Evolutionary conservation across 2,888 invertebrate genomes (phyloP).

Genomic region (Eilema griseolum): DNA sequence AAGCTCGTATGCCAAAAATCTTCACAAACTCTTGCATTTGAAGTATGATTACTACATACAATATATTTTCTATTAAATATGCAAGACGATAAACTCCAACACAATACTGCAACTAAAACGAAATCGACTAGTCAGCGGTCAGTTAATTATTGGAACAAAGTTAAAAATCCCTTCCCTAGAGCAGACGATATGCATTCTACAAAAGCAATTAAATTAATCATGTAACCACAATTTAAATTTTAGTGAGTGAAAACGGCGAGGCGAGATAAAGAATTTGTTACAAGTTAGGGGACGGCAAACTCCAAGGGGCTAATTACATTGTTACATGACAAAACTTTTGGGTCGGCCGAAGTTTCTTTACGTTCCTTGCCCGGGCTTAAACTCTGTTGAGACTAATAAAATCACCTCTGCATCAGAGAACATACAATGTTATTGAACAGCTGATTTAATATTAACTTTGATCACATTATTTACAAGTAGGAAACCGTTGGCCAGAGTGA

Average conservation of each 20-base stretch:
- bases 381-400: conserved; percentile 75
- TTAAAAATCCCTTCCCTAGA: background rate
- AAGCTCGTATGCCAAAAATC: too few relatives aligned
- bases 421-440: conserved; percentile 66
- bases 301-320: conserved; percentile 83
- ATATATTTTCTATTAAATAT: too few relatives aligned
- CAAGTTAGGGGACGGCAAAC: conserved; percentile 71
- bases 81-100: background rate
- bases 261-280: conserved; percentile 81
- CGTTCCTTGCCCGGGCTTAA: conserved; percentile 72
- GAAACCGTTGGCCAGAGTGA: conserved; percentile 35
- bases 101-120: background rate
- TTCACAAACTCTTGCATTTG: too few relatives aligned
- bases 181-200: conserved; percentile 23
- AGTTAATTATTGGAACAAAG: conserved; percentile 5
- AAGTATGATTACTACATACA: too few relatives aligned
- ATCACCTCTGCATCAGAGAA: conserved; percentile 74
- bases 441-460: conserved; percentile 56
- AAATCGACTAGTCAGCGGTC: background rate
- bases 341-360: conserved; percentile 79
- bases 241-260: conserved; percentile 74
- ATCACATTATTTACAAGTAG: conserved; percentile 48
- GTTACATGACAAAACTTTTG: conserved; percentile 84
- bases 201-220: conserved; percentile 48
- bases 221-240: conserved; percentile 67